phyloP scores from a whole-genome alignment of 2,113 vertebrate genomes.

The Salvelinus namaycush region DNA sequence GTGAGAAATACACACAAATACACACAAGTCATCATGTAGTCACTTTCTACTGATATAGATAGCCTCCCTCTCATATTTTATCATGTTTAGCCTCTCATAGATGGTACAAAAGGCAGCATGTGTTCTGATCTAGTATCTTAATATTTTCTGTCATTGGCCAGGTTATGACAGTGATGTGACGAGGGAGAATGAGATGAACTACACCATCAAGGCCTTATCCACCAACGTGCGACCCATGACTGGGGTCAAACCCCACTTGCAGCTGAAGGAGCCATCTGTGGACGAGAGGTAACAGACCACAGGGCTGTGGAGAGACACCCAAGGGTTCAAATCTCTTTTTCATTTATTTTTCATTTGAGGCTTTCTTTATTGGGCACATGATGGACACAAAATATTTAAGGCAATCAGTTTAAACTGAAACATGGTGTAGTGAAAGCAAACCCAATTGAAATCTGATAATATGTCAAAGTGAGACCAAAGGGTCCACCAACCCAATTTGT shows the following conservation, averaged over 20 bases:
- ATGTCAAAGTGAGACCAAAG: not conserved
- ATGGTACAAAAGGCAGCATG: too few species aligned
- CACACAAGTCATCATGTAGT: too few species aligned
- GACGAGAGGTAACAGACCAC: conserved; percentile 88
- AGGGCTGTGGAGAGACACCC: not conserved
- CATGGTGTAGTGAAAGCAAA: conserved; percentile 7
- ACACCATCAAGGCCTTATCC: conserved; percentile 98
- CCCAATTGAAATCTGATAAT: conserved; percentile 1
- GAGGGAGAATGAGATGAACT: conserved; percentile 93
- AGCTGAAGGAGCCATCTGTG: conserved; percentile 91
- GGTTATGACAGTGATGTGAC: conserved; percentile 98
- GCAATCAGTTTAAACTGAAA: not conserved
- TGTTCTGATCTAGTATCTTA: too few species aligned
- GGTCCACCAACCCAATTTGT: not conserved
- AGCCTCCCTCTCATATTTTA: too few species aligned
- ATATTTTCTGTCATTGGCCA: conserved; percentile 48
- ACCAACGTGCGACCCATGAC: conserved; percentile 92
- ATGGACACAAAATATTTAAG: conserved; percentile 3
- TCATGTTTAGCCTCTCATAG: too few species aligned
- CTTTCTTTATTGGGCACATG: too few species aligned
- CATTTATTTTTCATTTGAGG: not conserved
- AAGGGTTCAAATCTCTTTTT: not conserved
- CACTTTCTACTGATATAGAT: too few species aligned
- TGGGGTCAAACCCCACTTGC: conserved; percentile 93
- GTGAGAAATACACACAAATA: conserved; percentile 61